Evolutionary conservation across 2,113 vertebrate species (phyloP).

Genomic region (Glaucidium brasilianum): DNA sequence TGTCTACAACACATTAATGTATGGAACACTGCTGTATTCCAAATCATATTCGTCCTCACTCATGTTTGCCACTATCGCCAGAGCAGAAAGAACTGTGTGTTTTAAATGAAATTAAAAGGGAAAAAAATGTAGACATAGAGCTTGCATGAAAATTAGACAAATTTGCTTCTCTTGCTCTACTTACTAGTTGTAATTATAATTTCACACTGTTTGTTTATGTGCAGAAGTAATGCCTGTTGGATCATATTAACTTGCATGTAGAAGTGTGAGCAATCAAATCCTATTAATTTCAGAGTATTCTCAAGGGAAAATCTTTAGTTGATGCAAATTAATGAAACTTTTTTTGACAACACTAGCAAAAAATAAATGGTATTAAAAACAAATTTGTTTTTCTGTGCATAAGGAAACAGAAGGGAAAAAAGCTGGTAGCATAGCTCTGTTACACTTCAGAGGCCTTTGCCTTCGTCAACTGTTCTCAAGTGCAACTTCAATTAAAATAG

Average conservation of each 20-base stretch:
- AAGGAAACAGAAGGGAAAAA: not conserved
- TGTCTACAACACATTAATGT: not conserved
- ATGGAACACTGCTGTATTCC: not conserved
- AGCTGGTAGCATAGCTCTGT: not conserved
- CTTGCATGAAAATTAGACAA: conserved; percentile 26
- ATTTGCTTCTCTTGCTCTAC: conserved; percentile 33
- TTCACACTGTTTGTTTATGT: conserved; percentile 51
- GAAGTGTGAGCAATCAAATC: conserved; percentile 26
- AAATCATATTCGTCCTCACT: not conserved
- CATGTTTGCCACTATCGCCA: not conserved
- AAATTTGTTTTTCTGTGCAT: not conserved
- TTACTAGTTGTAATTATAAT: conserved; percentile 54
- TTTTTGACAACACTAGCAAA: conserved; percentile 38
- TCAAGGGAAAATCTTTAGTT: conserved; percentile 10
- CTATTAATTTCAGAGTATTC: conserved; percentile 52
- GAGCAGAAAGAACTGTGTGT: not conserved
- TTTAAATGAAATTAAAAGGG: not conserved
- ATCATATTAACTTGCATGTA: conserved; percentile 34
- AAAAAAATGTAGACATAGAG: not conserved
- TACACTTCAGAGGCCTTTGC: not conserved
- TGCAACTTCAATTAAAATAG: not conserved
- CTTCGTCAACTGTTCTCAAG: not conserved
- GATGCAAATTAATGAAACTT: conserved; percentile 28
- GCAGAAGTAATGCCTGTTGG: conserved; percentile 30
- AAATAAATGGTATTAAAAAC: not conserved